Evolutionary conservation across 2,797 vertebrate genomes (phyloP), one percentile per base, ranked within the genome.

Genomic region (Fistularia tabacaria): DNA sequence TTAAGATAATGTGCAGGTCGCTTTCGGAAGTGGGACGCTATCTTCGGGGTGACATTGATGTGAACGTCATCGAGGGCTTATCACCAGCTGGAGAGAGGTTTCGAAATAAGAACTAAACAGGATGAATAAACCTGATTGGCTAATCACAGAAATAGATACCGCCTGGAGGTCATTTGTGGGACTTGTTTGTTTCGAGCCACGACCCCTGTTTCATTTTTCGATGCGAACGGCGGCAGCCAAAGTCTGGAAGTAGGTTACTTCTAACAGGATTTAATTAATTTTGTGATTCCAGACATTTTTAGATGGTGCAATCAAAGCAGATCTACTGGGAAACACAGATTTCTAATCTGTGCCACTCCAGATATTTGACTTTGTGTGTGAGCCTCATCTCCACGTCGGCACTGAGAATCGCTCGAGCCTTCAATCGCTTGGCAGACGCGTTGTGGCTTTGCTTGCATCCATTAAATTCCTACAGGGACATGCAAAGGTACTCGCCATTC

Each of bases 241-340:
- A n/a, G 52, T 66, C 44, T 62, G 46, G 59, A 84, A 82, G 56
- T 84, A 68, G 81, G 84, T 85, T 81, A 73, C 39, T 68, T 66
- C 47, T 61, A 65, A 71, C 59, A 64, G 61, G 62, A 62, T 67
- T 61, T 54, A 58, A 14, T 58, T 61, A 63, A 69, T 79, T 76
- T n/a, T 79, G 49, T 2, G 11, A 50, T 69, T 75, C 51, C 51
- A 60, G 68, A 71, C 87, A 89, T 85, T 84, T 86, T 86, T 88
- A 86, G 86, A 54, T 52, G 71, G 69, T 69, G 77, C 74, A 76
- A 85, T 85, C 74, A 79, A 68, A 73, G 71, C 38, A 69, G 70
- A 76, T 74, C 87, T 83, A 80, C 66, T 36, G 87, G 86, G 88
- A 89, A 74, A 77, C 48, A 56, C 52, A 51, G 54, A 75, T 74